Conservation (phyloP, 2,888 invertebrate genomes). For the Amphipoea oculea region DNA sequence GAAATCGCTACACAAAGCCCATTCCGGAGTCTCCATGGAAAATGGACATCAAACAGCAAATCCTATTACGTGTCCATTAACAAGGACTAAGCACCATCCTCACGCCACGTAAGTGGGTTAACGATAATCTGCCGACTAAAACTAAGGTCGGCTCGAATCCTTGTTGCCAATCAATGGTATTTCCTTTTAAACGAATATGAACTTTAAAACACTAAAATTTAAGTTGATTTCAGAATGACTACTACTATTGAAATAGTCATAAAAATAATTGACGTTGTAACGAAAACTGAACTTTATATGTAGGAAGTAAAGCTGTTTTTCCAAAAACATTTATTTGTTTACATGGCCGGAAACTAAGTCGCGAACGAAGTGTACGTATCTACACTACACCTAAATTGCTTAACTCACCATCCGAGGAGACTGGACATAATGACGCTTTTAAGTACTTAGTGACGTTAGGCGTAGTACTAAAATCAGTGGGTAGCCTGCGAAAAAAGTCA, state of each 20-base stretch:
- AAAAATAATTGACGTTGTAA: background rate
- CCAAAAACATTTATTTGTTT: background rate
- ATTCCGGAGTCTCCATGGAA: slow-evolving; percentile 37
- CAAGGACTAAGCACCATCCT: slow-evolving; percentile 57
- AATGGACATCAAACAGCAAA: slow-evolving; percentile 65
- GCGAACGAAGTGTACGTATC: slow-evolving; percentile 23
- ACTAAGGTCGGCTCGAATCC: slow-evolving; percentile 5
- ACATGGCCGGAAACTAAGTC: background rate
- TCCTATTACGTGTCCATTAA: slow-evolving; percentile 66
- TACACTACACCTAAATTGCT: slow-evolving; percentile 69
- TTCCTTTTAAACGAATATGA: background rate
- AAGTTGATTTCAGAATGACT: background rate
- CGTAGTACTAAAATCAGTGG: slow-evolving; percentile 62
- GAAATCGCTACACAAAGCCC: slow-evolving; percentile 7
- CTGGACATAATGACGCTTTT: slow-evolving; percentile 73
- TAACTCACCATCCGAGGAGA: slow-evolving; percentile 73
- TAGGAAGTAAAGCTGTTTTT: background rate
- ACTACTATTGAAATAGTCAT: background rate
- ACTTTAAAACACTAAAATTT: accelerated
- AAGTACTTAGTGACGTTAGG: slow-evolving; percentile 65
- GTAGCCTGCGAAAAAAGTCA: slow-evolving; percentile 20
- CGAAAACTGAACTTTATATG: background rate
- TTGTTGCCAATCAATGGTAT: background rate
- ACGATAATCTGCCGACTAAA: slow-evolving; percentile 57
- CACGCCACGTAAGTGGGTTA: slow-evolving; percentile 65